These are phyloP conservation scores for Coryphaenoides rupestris DNA, from an alignment of 2,113 vertebrate genomes.

Conservation along the genomic window DNA sequence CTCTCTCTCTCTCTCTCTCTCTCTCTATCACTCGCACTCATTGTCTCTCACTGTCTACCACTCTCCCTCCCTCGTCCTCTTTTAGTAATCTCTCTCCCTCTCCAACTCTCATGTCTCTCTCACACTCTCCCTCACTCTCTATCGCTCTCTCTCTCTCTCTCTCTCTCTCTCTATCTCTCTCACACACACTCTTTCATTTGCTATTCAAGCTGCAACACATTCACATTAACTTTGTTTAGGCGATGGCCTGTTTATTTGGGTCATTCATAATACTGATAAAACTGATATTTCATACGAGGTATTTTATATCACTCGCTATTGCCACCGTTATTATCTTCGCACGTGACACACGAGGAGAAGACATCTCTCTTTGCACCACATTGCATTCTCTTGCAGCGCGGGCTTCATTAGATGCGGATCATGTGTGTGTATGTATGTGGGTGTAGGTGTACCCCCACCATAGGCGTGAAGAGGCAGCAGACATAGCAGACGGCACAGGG, in stretches of 20 bases:
- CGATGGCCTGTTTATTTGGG: constrained; percentile 43
- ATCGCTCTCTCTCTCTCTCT: background rate
- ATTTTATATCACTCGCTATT: no score
- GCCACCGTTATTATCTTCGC: no score
- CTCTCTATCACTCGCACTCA: no score
- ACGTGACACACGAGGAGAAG: no score
- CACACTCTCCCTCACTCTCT: background rate
- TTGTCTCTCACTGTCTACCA: background rate
- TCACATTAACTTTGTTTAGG: constrained; percentile 51
- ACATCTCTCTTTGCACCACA: background rate
- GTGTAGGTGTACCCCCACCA: background rate
- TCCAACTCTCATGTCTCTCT: background rate
- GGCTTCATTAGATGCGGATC: background rate
- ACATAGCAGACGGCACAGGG: no score
- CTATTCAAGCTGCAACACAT: constrained; percentile 8
- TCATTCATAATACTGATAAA: constrained; percentile 25
- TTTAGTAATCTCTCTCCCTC: background rate
- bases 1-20: no score
- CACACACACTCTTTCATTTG: constrained; percentile 4
- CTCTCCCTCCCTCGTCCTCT: background rate
- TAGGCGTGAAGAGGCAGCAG: no score
- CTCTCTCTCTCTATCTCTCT: background rate
- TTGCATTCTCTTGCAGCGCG: no score
- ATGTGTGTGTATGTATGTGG: no score
- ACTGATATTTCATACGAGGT: no score